Conservation (phyloP, 2,113 vertebrate genomes). For the Ramphastos sulfuratus region DNA sequence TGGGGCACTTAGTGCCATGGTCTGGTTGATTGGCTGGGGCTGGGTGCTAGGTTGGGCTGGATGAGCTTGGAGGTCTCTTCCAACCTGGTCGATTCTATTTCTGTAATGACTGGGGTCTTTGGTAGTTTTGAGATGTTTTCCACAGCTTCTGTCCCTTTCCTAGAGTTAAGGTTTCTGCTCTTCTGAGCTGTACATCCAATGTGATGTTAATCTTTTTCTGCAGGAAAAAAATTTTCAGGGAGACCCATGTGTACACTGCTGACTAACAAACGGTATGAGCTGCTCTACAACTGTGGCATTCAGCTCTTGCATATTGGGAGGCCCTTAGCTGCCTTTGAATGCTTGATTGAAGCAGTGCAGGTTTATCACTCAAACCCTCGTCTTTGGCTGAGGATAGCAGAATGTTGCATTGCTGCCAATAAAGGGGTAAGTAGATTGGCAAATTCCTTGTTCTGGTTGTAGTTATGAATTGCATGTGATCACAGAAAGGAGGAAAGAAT, state of each 20-base stretch:
- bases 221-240: slow-evolving; percentile 93
- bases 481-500: neutral
- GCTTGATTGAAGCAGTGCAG: slow-evolving; percentile 96
- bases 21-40: no score
- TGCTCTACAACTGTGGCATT: slow-evolving; percentile 97
- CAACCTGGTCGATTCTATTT: neutral
- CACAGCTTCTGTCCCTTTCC: neutral
- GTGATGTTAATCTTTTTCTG: neutral
- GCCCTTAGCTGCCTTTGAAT: slow-evolving; percentile 95
- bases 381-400: slow-evolving; percentile 94
- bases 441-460: neutral
- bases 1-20: no score
- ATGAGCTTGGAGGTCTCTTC: no score
- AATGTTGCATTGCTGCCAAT: slow-evolving; percentile 97
- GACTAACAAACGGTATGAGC: slow-evolving; percentile 93
- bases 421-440: slow-evolving; percentile 85
- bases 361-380: slow-evolving; percentile 97
- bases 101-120: neutral
- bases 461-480: neutral
- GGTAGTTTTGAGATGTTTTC: neutral
- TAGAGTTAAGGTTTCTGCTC: neutral
- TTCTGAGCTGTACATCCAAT: neutral
- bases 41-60: no score
- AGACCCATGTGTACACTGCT: slow-evolving; percentile 95
- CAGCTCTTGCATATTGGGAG: slow-evolving; percentile 94